Conservation (phyloP, 1,140 invertebrate species). For the Oncopeltus fasciatus region DNA sequence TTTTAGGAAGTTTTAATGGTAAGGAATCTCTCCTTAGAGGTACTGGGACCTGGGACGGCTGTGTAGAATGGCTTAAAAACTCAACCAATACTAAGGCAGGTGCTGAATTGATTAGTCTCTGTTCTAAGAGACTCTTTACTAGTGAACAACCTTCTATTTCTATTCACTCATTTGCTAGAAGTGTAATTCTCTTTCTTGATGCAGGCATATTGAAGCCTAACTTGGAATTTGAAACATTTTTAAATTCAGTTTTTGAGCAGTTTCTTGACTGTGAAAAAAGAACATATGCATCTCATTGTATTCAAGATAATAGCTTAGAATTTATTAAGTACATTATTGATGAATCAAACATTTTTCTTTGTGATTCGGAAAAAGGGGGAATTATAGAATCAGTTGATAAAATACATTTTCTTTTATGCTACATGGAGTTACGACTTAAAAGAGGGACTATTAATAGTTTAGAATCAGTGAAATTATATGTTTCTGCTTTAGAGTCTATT, state of each 20-base stretch:
- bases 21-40: constrained; percentile 22
- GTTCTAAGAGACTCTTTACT: not conserved
- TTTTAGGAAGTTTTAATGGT: constrained; percentile 19
- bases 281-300: not conserved
- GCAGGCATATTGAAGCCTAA: not conserved
- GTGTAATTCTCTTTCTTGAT: not conserved
- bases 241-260: not conserved
- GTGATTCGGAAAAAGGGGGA: not conserved
- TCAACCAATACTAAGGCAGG: not conserved
- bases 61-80: constrained; percentile 19
- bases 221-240: not conserved
- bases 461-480: too few relatives aligned
- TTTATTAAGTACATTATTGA: not conserved
- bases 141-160: not conserved
- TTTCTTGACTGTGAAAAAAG: constrained; percentile 5
- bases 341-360: not conserved
- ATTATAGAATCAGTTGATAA: too few relatives aligned
- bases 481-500: too few relatives aligned
- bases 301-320: constrained; percentile 4
- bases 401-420: not conserved
- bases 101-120: not conserved
- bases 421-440: not conserved
- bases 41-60: constrained; percentile 16
- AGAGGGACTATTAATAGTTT: too few relatives aligned
- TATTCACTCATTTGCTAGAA: not conserved